Percentiles rank a stretch among this genome's conserved stretches.
Conservation (phyloP, 2,797 vertebrate species). For the Centroberyx gerrardi region DNA sequence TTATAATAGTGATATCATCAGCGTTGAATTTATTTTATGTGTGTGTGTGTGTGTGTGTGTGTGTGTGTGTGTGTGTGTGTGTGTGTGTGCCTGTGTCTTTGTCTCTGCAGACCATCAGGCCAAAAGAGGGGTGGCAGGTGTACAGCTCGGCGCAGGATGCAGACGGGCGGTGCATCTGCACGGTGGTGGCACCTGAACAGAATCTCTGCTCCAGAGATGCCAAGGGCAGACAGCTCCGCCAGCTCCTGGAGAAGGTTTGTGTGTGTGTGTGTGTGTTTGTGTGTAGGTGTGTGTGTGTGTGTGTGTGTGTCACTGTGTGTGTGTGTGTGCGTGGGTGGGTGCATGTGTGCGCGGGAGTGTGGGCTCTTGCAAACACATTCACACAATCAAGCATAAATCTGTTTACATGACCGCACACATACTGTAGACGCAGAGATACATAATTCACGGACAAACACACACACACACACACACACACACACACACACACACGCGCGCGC, state of each 20-base stretch:
- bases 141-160: slow-evolving; percentile 98
- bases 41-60: slow-evolving; percentile 12
- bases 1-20: slow-evolving; percentile 32
- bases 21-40: slow-evolving; percentile 1
- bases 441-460: background rate
- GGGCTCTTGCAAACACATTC: background rate
- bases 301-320: too few relatives aligned
- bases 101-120: slow-evolving; percentile 91
- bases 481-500: background rate
- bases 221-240: slow-evolving; percentile 96
- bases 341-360: too few relatives aligned
- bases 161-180: slow-evolving; percentile 97
- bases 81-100: slow-evolving; percentile 31
- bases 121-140: slow-evolving; percentile 98
- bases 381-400: slow-evolving; percentile 21
- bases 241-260: slow-evolving; percentile 96
- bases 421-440: background rate
- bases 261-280: background rate
- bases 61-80: slow-evolving; percentile 9
- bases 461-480: slow-evolving; percentile 25
- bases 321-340: background rate
- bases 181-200: slow-evolving; percentile 97
- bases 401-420: slow-evolving; percentile 1
- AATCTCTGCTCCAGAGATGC: slow-evolving; percentile 97
- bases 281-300: slow-evolving; percentile 1